Conservation (phyloP, 2,113 vertebrate genomes). For the Siniperca chuatsi region DNA sequence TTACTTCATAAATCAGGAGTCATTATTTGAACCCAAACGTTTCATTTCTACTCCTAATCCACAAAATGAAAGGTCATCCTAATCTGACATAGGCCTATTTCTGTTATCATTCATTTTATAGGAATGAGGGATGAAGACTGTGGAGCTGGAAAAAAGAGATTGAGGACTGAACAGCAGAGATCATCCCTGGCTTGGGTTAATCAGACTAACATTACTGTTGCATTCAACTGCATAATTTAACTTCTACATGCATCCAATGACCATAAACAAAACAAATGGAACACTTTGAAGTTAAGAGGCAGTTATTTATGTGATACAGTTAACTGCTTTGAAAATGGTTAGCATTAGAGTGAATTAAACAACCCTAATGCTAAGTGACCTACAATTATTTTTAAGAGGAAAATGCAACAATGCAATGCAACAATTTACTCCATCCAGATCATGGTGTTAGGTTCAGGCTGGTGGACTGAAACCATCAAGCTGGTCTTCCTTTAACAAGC, state of each 20-base stretch:
- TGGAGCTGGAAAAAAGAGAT: constrained; percentile 44
- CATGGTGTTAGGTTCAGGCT: not conserved
- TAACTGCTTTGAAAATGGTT: not conserved
- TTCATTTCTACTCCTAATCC: constrained; percentile 64
- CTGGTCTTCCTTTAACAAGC: not conserved
- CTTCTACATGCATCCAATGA: not conserved
- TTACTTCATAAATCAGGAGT: constrained; percentile 67
- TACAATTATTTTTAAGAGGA: constrained; percentile 17
- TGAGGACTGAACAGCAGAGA: constrained; percentile 37
- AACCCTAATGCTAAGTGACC: constrained; percentile 25
- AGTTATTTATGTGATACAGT: constrained; percentile 14
- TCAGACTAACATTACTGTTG: constrained; percentile 24
- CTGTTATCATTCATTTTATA: constrained; percentile 50
- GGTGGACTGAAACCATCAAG: not conserved
- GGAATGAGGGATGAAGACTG: constrained; percentile 51
- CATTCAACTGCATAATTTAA: constrained; percentile 13
- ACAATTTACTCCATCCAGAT: not conserved
- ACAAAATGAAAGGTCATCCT: constrained; percentile 72
- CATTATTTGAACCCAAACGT: constrained; percentile 61
- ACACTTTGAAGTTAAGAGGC: not conserved
- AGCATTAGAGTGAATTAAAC: not conserved
- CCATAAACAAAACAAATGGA: constrained; percentile 23
- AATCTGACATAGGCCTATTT: constrained; percentile 70
- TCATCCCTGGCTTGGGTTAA: constrained; percentile 44
- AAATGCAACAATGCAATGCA: constrained; percentile 14